Evolutionary conservation across 2,888 invertebrate species (phyloP), one percentile per base, ranked within the genome.

Genomic region (Petrolisthes manimaculis): DNA sequence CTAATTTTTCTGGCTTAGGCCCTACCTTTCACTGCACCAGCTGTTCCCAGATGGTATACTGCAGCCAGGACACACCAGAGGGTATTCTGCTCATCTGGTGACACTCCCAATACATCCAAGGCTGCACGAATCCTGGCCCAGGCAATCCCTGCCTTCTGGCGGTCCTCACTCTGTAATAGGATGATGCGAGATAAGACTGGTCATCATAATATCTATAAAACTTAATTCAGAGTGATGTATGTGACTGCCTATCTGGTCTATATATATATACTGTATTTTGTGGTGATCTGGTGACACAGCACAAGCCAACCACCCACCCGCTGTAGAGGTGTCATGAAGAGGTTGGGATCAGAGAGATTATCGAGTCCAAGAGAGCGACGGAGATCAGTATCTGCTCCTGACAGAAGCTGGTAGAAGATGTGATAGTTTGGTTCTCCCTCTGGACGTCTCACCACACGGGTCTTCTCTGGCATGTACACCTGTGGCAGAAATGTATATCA

Each of bases 41-140:
- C 98, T 93, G 96, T 96, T 18, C 98, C 97, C 91, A 99, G 93
- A 93, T 99, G 99, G 92, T 97, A 97, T 88, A 99, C 96, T n/a
- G 98, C 97, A 0, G 98, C 97, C 92, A 99, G 94, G 75, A 98
- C 96, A 92, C 95, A 95, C 96, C 97, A 97, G 83, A 99, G 95
- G 0, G 96, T 95, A 92, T 96, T 95, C 92, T 96, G 95, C 91
- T 98, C 98, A 24, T 95, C 94, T 77, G 96, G 95, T 0, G 95
- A 95, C 54, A 98, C 95, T 0, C 95, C 96, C 51, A 99, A 94
- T 85, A 95, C 94, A 89, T 95, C 95, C 92, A 99, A 95, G 12
- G 97, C 96, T 79, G 95, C 95, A 91, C 96, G 95, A 77, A 98
- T 95, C 86, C 96, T 95, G 77, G 95, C 94, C 93, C 98, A 98